Evolutionary conservation across 2,797 vertebrate genomes (phyloP).

Genomic region (Taenioides sp.): DNA sequence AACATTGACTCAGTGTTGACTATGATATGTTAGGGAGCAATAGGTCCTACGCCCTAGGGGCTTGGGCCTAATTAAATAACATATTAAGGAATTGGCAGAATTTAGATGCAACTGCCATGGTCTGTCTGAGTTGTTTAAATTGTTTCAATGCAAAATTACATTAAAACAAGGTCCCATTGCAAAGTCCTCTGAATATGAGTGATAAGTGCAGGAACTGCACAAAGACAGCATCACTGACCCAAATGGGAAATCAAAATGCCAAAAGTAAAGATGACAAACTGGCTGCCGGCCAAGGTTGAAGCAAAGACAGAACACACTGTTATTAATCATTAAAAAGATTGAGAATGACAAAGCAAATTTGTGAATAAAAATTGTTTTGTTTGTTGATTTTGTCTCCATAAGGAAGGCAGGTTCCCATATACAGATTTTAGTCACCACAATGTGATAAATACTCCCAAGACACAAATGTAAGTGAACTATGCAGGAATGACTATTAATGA

Average conservation of each 20-base stretch:
- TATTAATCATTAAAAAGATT: not conserved
- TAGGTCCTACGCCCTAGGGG: no score
- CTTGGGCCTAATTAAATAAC: not conserved
- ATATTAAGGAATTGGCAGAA: not conserved
- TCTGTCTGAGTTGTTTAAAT: no score
- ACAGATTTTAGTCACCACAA: no score
- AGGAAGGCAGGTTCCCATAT: no score
- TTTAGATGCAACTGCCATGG: not conserved
- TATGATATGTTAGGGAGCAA: no score
- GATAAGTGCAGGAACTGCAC: not conserved
- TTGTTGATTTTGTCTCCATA: no score
- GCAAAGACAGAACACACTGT: not conserved
- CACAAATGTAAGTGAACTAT: not conserved
- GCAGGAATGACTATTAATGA: not conserved
- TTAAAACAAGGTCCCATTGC: not conserved
- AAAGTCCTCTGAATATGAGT: not conserved
- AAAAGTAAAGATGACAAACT: not conserved
- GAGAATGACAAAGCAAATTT: no score
- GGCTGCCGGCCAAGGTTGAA: not conserved
- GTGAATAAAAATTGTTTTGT: no score
- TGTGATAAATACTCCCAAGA: not conserved
- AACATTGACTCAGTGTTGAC: no score
- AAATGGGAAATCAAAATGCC: slow-evolving; percentile 3
- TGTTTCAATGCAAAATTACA: not conserved
- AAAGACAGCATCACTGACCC: not conserved